Percentiles rank a stretch among this genome's conserved stretches.
Evolutionary conservation across 2,797 vertebrate genomes (phyloP).

Genomic region (Pyrocephalus nanus): DNA sequence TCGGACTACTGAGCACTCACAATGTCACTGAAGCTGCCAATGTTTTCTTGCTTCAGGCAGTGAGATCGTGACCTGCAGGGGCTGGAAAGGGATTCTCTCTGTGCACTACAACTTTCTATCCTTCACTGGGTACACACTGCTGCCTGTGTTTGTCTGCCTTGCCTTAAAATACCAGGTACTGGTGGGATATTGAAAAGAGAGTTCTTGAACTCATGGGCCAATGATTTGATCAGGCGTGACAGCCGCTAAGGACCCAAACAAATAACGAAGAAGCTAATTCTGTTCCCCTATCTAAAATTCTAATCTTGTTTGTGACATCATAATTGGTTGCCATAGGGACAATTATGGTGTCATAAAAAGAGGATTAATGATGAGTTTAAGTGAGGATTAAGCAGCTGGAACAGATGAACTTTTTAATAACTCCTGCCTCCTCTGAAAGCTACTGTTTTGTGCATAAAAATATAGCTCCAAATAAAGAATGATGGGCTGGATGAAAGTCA

Average conservation of each 20-base stretch:
- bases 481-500: not conserved
- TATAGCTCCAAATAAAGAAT: slow-evolving; percentile 15
- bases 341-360: slow-evolving; percentile 55
- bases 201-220: not conserved
- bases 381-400: slow-evolving; percentile 63
- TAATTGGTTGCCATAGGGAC: slow-evolving; percentile 64
- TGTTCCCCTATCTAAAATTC: slow-evolving; percentile 41
- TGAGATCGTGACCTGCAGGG: not conserved
- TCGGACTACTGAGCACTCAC: not conserved
- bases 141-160: not conserved
- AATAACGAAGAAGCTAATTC: slow-evolving; percentile 40
- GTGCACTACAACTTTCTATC: not conserved
- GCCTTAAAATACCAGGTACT: not conserved
- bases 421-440: slow-evolving; percentile 17
- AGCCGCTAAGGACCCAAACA: slow-evolving; percentile 1
- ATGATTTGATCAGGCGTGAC: not conserved
- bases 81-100: not conserved
- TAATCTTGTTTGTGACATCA: slow-evolving; percentile 64
- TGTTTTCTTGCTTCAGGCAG: not conserved
- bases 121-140: rapidly evolving
- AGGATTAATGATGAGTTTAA: slow-evolving; percentile 59
- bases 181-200: not conserved
- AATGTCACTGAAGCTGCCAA: not conserved
- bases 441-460: slow-evolving; percentile 35
- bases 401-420: slow-evolving; percentile 63